Evolutionary conservation across 2,113 vertebrate species (phyloP).

Genomic region (Psittacus erithacus): DNA sequence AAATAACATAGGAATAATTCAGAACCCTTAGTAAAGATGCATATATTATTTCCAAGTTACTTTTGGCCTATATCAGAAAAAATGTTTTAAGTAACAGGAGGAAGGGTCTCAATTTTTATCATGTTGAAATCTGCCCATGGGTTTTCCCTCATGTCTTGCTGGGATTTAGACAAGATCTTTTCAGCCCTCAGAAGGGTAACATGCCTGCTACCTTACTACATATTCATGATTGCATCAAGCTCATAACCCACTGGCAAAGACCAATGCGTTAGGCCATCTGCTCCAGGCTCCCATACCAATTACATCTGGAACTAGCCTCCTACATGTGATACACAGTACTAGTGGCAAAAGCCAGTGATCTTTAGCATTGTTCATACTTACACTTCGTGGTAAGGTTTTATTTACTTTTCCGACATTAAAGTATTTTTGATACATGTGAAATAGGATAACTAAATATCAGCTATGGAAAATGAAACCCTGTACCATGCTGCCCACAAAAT

Average conservation of each 20-base stretch:
- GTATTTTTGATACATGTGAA: not conserved
- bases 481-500: not conserved
- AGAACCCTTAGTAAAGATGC: not conserved
- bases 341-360: not conserved
- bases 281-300: not conserved
- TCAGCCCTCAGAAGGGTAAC: not conserved
- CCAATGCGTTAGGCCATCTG: fast-evolving
- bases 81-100: not conserved
- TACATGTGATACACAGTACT: not conserved
- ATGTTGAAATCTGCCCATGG: not conserved
- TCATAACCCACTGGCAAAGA: not conserved
- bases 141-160: not conserved
- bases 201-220: not conserved
- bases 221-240: not conserved
- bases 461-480: not conserved
- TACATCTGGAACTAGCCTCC: not conserved
- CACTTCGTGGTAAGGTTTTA: not conserved
- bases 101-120: not conserved
- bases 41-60: not conserved
- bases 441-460: not conserved
- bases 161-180: not conserved
- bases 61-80: not conserved
- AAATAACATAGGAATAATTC: not conserved
- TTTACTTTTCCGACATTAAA: not conserved
- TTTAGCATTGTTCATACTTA: not conserved